phyloP scores from a whole-genome alignment of 2,797 vertebrate species.

The Chaetophractus vellerosus region DNA sequence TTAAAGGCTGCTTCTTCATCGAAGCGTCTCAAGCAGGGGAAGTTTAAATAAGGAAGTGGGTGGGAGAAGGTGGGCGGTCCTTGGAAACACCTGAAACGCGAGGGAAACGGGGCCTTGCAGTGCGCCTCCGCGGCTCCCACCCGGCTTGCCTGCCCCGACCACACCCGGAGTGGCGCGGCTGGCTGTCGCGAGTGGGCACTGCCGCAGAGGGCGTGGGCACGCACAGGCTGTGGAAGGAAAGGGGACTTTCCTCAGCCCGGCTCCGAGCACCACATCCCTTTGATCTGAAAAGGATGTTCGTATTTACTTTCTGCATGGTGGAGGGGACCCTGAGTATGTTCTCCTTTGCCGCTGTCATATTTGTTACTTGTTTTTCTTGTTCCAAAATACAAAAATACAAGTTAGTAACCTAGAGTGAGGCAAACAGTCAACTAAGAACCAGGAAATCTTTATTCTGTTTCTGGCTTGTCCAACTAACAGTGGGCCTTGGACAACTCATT shows the following conservation, averaged over 20 bases:
- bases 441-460: neutral
- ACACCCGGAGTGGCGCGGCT: neutral
- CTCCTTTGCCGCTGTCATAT: neutral
- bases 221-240: too few species aligned
- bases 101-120: conserved; percentile 59
- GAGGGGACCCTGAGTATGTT: neutral
- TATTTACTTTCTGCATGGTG: neutral
- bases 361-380: conserved; percentile 20
- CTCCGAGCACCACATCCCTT: neutral
- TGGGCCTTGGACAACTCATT: neutral
- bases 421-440: neutral
- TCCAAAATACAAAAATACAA: neutral
- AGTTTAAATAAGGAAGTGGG: conserved; percentile 74
- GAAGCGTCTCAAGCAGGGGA: conserved; percentile 54
- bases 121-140: too few species aligned
- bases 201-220: too few species aligned
- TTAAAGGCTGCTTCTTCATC: conserved; percentile 32
- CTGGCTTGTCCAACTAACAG: neutral
- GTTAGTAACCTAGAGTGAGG: neutral
- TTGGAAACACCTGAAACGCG: conserved; percentile 59
- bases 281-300: neutral
- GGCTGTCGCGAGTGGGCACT: neutral
- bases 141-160: too few species aligned
- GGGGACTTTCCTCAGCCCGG: too few species aligned
- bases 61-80: conserved; percentile 81